phyloP scores from a whole-genome alignment of 2,888 invertebrate genomes.

The Boloria selene region DNA sequence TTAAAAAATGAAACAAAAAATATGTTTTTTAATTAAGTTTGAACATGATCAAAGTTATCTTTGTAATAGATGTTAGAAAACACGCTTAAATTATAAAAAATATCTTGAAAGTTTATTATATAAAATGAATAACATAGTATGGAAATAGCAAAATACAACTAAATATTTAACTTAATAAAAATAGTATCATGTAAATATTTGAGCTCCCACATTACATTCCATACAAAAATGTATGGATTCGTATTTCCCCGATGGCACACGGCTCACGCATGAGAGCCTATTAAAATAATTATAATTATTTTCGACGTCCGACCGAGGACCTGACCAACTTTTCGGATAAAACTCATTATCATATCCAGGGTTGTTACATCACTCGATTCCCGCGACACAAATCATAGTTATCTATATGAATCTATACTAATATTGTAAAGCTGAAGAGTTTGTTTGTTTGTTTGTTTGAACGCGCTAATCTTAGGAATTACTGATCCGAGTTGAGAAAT shows the following conservation, averaged over 20 bases:
- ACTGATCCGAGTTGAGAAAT: too few species aligned
- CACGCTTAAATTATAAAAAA: too few species aligned
- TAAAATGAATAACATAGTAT: too few species aligned
- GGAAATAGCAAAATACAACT: too few species aligned
- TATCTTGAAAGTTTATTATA: too few species aligned
- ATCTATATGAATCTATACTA: not conserved
- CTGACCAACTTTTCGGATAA: constrained; percentile 23
- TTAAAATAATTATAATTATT: constrained; percentile 37
- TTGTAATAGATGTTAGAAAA: too few species aligned
- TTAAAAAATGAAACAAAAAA: too few species aligned
- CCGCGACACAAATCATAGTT: not conserved
- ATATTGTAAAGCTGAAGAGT: too few species aligned
- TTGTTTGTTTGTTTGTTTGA: not conserved
- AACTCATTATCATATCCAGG: constrained; percentile 28
- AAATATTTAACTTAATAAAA: not conserved
- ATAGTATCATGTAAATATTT: not conserved
- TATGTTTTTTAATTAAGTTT: too few species aligned
- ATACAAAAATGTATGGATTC: constrained; percentile 10
- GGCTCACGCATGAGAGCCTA: constrained; percentile 19
- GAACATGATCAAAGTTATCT: too few species aligned
- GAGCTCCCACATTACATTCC: not conserved
- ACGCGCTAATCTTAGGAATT: too few species aligned
- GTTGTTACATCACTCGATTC: constrained; percentile 9
- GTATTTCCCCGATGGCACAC: constrained; percentile 1
- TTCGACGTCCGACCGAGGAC: constrained; percentile 24